Base-by-base conservation (phyloP, 2,113 vertebrate species). In the Triplophysa tibetana region DNA sequence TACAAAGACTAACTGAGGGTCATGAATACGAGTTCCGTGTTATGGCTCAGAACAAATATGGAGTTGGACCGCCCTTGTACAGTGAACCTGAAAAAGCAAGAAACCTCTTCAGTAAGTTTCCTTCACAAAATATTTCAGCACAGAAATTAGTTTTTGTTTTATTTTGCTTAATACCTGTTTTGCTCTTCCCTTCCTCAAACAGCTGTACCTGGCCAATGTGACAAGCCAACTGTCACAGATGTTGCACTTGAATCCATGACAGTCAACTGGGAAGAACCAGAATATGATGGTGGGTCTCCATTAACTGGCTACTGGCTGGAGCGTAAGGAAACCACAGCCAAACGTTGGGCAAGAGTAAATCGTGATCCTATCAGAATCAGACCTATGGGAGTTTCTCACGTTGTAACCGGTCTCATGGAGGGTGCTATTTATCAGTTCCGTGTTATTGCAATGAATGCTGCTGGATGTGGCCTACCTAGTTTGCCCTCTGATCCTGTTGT, bases 41-140 rank as follows among this genome's bases (percentile, higher is more conserved):
- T 87, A 97, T 95, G 96, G 98, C 98, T 74, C 97, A 99, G 86
- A 99, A 99, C 86, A 99, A 98, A 90, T 99, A 94, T 0, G 98
- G 98, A 75, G 87, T 96, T 41, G 96, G 98, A 60, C 95, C 96
- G 1, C 93, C 96, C n/a, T 89, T 99, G 78, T 90, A 94, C 82
- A 99, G 97, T 82, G 95, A 98, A 82, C 93, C 96, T 5, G 96
- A 98, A 91, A 99, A 94, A 89, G 97, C 98, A 85, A 92, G 96
- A 88, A 99, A 99, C 83, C 94, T 96, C 70, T 99, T 98, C 90
- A 98, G 98, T 99, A 91, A 95, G 98, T 87, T 29, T 64, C 12
- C 3, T 54, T 61, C 29, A 62, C 10, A 43, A 13, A 63, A 9
- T 16, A 16, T 29, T 29, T 29, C 38, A 63, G 19, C 52, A 75